Conservation (phyloP, 2,888 invertebrate genomes). For the Drosophila demipolita region DNA sequence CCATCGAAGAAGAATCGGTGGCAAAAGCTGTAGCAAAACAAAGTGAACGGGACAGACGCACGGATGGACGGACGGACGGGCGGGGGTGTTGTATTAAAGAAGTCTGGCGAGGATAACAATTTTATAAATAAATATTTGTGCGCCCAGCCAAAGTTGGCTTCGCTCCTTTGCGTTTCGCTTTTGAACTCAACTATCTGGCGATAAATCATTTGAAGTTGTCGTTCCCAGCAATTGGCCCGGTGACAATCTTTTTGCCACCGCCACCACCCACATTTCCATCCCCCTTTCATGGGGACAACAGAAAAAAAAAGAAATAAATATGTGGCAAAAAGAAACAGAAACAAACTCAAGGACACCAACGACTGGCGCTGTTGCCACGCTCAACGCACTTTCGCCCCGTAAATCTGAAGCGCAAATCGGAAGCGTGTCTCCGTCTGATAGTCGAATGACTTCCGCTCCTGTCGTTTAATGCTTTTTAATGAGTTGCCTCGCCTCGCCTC, state of each 20-base stretch:
- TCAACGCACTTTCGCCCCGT: conserved; percentile 60
- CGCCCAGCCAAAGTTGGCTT: conserved; percentile 56
- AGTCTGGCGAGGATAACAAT: conserved; percentile 75
- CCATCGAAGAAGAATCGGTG: conserved; percentile 31
- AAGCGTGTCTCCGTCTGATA: conserved; percentile 77
- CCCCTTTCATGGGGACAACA: neutral
- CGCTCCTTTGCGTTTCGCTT: conserved; percentile 68
- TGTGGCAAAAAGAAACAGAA: conserved; percentile 7
- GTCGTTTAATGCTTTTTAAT: conserved; percentile 80
- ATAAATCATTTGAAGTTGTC: conserved; percentile 80
- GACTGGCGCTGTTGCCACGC: conserved; percentile 12
- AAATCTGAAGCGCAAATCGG: conserved; percentile 71
- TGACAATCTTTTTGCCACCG: conserved; percentile 63
- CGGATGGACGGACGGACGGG: neutral
- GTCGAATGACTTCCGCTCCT: conserved; percentile 79
- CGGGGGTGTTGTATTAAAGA: conserved; percentile 15
- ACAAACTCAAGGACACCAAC: conserved; percentile 54
- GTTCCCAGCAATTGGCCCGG: conserved; percentile 72
- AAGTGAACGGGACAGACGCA: conserved; percentile 21
- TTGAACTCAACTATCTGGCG: conserved; percentile 79
- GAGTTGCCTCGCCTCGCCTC: conserved; percentile 53
- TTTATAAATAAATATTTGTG: conserved; percentile 80
- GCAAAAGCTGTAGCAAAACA: conserved; percentile 53
- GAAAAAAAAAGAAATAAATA: neutral
- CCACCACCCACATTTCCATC: neutral